These are phyloP conservation scores for Drosophila meridiana DNA, from an alignment of 2,888 invertebrate genomes.

Conservation along the genomic window DNA sequence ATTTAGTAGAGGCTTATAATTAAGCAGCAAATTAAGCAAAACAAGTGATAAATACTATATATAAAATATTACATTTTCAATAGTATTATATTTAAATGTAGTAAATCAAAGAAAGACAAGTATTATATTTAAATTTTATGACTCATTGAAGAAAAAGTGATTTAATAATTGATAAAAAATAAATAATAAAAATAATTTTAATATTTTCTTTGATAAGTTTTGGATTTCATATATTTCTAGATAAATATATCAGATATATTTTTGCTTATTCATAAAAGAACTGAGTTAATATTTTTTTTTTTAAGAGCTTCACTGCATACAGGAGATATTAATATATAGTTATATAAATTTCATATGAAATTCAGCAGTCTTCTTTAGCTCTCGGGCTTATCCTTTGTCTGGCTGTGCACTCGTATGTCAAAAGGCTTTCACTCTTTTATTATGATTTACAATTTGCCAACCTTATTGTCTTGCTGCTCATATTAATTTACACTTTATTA, in stretches of 20 bases:
- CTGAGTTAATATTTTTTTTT: neutral
- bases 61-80: neutral
- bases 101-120: no score
- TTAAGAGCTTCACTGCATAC: neutral
- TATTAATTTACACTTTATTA: slow-evolving; percentile 69
- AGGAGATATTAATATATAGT: neutral
- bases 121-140: no score
- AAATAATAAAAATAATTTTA: neutral
- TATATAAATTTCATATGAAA: neutral
- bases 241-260: no score
- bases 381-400: slow-evolving; percentile 1
- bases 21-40: slow-evolving; percentile 4
- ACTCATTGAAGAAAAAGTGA: neutral
- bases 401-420: slow-evolving; percentile 9
- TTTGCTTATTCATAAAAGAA: no score
- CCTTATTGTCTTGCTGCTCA: slow-evolving; percentile 24
- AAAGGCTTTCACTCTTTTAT: slow-evolving; percentile 21
- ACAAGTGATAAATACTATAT: neutral
- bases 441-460: slow-evolving; percentile 35
- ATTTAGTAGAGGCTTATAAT: neutral
- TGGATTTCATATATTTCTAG: no score
- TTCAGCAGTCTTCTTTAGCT: neutral
- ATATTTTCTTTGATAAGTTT: neutral
- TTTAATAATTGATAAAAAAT: neutral
- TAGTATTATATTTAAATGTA: no score